Percentiles rank a stretch among this genome's conserved stretches.
phyloP scores from a whole-genome alignment of 1,140 invertebrate genomes.

The Lepidurus arcticus region DNA sequence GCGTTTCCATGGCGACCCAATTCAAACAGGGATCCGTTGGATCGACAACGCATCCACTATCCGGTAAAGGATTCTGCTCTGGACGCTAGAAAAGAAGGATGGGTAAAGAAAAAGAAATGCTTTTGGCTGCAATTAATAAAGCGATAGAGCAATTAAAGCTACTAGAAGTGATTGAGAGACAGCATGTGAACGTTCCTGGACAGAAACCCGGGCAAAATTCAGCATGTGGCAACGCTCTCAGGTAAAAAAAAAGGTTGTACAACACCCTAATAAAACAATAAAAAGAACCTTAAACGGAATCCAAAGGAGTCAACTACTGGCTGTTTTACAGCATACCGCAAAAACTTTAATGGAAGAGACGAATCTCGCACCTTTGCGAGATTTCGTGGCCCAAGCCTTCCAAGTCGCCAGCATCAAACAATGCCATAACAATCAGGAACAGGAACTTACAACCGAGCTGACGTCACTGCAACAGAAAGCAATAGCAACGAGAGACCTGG shows the following conservation, averaged over 20 bases:
- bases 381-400: neutral
- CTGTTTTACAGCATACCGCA: neutral
- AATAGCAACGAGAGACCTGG: neutral
- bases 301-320: neutral
- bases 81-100: neutral
- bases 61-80: neutral
- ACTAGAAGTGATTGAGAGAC: neutral
- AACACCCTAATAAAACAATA: neutral
- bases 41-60: neutral
- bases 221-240: neutral
- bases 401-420: neutral
- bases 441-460: neutral
- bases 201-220: neutral
- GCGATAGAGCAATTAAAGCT: neutral
- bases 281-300: neutral
- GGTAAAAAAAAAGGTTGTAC: neutral
- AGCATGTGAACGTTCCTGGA: neutral
- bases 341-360: neutral
- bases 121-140: neutral
- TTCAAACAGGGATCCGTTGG: neutral
- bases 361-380: slow-evolving; percentile 7
- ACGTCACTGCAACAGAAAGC: neutral
- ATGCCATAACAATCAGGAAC: neutral
- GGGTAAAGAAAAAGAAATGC: neutral
- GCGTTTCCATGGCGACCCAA: neutral